Base-by-base conservation (phyloP, 1,140 invertebrate species). In the Acyrthosiphon pisum region DNA sequence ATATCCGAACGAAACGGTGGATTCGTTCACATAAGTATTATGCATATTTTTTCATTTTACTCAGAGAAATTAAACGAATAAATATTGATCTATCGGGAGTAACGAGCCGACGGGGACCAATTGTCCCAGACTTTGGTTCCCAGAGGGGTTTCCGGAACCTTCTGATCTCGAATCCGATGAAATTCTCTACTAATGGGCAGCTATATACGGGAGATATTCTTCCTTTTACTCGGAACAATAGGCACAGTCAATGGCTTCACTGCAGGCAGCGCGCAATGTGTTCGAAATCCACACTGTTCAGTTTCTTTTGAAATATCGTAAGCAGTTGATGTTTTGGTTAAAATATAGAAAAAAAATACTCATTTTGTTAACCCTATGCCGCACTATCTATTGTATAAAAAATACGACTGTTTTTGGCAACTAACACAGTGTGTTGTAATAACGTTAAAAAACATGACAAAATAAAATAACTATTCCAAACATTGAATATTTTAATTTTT, bases 181-280 rank as follows among this genome's bases (percentile, higher is more conserved):
- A 89, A 89, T 53, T 88, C 48, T 89, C 48, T 56, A 56, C n/a
- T 89, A 89, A 89, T 89, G 87, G 87, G 22, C 23, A 56, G 48
- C 22, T 8, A 37, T 46, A 14, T 37, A 89, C 18, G 30, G 30
- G 4, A 37, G n/a, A 41, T 56, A 89, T 89, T 89, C 88, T 35
- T 89, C 48, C 50, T 53, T 89, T 89, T 37, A 56, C 50, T 14
- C 50, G 9, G 48, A 89, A 56, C 50, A 89, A 89, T 53, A 37
- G 35, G n/a, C 88, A 1, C 35, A 26, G 87, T 89, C 88, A 26
- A 89, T 56, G 88, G 48, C 88, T 89, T 89, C 35, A 56, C 20
- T 56, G 50, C 48, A 35, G n/a, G 48, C 48, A 22, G 87, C 44
- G 87, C 44, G 87, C n/a, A 23, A 7, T 6, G 14, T 88, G 50